Base-by-base conservation (phyloP, 2,888 invertebrate genomes). In the Halocaridina rubra region DNA sequence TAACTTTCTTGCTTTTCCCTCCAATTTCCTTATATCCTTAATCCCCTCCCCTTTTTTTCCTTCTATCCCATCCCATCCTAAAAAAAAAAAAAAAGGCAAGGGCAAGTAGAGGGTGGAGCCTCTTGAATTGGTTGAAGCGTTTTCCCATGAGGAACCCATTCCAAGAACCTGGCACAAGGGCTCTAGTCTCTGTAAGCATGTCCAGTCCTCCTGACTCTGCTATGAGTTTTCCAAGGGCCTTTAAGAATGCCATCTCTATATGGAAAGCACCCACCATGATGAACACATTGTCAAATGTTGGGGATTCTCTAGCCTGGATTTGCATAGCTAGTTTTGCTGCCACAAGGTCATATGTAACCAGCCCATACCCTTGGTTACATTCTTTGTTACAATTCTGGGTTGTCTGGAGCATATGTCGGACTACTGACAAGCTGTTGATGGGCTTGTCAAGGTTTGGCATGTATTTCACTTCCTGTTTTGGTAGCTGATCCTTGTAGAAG, bases 251-350 rank as follows among this genome's bases (percentile, higher is more conserved):
- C 53, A 53, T 53, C 53, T 53, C 53, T 53, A 53, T 53, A 53
- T 53, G 53, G 53, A 53, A 53, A 16, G 53, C 22, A 5, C 24
- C 46, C n/a, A 75, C 13, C 75, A 75, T 75, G 53, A 75, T 53
- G 53, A 75, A 75, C 1, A 46, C 27, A 46, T 75, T 46, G 22
- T 46, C 46, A 46, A 46, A 75, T 22, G 19, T 3, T 39, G 74
- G 74, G 16, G 4, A n/a, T 74, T 75, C 75, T 24, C n/a, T 75
- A 19, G 53, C 53, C 53, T 75, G 75, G 32, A 75, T 75, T n/a
- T n/a, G n/a, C n/a, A n/a, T n/a, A n/a, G n/a, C n/a, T n/a, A n/a
- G n/a, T n/a, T n/a, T n/a, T n/a, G 53, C 75, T 53, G 53, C 53
- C 3, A 22, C n/a, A 22, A 53, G 46, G 46, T 75, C 75, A 53